Evolutionary conservation across 2,888 invertebrate genomes (phyloP), one percentile per base, ranked within the genome.

Genomic region (Machimus rusticus): DNA sequence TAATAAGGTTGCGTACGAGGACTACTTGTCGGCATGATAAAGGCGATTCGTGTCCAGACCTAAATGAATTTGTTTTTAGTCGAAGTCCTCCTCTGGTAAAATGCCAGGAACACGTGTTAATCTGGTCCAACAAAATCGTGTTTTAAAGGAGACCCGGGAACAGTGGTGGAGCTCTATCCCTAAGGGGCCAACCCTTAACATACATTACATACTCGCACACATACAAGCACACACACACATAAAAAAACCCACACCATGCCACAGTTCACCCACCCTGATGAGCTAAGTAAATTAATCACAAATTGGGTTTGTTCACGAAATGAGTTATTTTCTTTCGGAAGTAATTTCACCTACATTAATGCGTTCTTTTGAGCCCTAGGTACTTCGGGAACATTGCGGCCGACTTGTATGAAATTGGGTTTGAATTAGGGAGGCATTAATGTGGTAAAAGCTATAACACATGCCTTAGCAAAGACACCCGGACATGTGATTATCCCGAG

Each of bases 11-110:
- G 84, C 34, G 39, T 66, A 84, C 84, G 84, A 74, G 74, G 66
- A 84, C 84, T 84, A 84, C 57, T 66, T 84, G 84, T 84, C 84
- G 84, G 84, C 66, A 84, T 84, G 84, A 84, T 84, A 74, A 84
- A 84, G 84, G 84, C 84, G 74, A 84, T 84, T 74, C 74, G 39
- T 84, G 74, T 84, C 84, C 84, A 79, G 84, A 84, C 23, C 46
- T 84, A 66, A 84, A 84, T 84, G 84, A 84, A 84, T 84, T 84
- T 84, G 84, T 74, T 74, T 66, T 74, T 84, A 74, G 84, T 74
- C n/a, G 81, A 81, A 31, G 39, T 81, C 23, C 84, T 74, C 37
- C n/a, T 66, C 66, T 84, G 57, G 84, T 84, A 39, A 66, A 84
- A 43, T 74, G 84, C 14, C 74, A 84, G 43, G 66, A 84, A 74